A percentile compares a stretch with the other conserved stretches of the same genome.
Evolutionary conservation across 1,140 invertebrate genomes (phyloP).

Genomic region (Globodera ellingtonae): DNA sequence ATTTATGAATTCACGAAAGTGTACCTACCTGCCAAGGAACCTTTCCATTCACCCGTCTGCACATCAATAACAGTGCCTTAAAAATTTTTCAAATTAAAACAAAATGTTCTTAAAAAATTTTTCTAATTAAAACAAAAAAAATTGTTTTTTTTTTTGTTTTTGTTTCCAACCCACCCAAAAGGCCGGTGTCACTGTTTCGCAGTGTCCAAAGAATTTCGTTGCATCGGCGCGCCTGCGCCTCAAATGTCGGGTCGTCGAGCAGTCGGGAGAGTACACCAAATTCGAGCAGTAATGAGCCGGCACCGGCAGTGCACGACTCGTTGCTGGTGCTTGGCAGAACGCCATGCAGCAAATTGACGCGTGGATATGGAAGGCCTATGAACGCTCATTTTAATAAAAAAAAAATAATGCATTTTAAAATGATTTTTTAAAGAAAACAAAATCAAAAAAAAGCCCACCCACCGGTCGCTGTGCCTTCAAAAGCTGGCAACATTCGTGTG

Average conservation of each 20-base stretch:
- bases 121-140: background rate
- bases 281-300: constrained; percentile 73
- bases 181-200: constrained; percentile 72
- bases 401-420: too few relatives aligned
- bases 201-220: constrained; percentile 70
- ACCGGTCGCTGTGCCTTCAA: constrained; percentile 70
- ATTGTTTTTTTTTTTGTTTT: background rate
- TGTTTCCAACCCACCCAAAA: constrained; percentile 69
- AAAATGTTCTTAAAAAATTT: background rate
- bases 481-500: constrained; percentile 71
- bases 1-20: constrained; percentile 69
- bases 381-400: background rate
- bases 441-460: constrained; percentile 23
- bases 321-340: constrained; percentile 69
- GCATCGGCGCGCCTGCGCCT: constrained; percentile 71
- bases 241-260: constrained; percentile 72
- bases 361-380: constrained; percentile 72
- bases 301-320: constrained; percentile 75
- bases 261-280: constrained; percentile 73
- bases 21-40: constrained; percentile 67
- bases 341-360: constrained; percentile 72
- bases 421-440: background rate
- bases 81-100: constrained; percentile 15
- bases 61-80: constrained; percentile 73
- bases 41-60: constrained; percentile 73